phyloP scores from a whole-genome alignment of 2,797 vertebrate genomes.

The Myotis vivesi region DNA sequence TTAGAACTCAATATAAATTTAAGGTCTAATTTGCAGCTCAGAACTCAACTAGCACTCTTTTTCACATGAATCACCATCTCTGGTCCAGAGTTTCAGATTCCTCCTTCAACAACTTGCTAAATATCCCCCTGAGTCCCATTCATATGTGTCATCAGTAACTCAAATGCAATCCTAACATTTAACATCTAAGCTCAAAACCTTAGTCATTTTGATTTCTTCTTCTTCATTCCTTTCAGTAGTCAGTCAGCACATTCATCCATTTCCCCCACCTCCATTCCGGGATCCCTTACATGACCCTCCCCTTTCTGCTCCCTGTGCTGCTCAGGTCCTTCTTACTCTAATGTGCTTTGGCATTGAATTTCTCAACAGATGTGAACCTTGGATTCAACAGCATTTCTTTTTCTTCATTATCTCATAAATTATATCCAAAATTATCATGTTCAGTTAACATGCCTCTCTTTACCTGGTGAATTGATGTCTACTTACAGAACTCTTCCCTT shows the following conservation, averaged over 20 bases:
- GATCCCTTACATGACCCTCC: not conserved
- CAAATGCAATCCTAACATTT: not conserved
- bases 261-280: accelerated
- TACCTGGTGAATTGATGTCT: not conserved
- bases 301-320: not conserved
- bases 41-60: not conserved
- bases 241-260: not conserved
- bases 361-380: not conserved
- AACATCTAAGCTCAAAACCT: not conserved
- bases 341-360: not conserved
- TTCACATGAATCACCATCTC: not conserved
- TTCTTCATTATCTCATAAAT: not conserved
- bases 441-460: not conserved
- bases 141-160: not conserved
- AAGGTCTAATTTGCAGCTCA: not conserved
- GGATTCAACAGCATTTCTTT: not conserved
- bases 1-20: not conserved
- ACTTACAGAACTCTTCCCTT: not conserved
- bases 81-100: not conserved
- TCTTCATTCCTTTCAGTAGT: not conserved
- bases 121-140: not conserved
- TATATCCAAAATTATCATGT: not conserved
- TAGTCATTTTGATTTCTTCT: not conserved
- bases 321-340: not conserved
- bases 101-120: constrained; percentile 1